A percentile compares a stretch with the other conserved stretches of the same genome.
phyloP scores from a whole-genome alignment of 2,888 invertebrate species.

The Argynnis bischoffii region DNA sequence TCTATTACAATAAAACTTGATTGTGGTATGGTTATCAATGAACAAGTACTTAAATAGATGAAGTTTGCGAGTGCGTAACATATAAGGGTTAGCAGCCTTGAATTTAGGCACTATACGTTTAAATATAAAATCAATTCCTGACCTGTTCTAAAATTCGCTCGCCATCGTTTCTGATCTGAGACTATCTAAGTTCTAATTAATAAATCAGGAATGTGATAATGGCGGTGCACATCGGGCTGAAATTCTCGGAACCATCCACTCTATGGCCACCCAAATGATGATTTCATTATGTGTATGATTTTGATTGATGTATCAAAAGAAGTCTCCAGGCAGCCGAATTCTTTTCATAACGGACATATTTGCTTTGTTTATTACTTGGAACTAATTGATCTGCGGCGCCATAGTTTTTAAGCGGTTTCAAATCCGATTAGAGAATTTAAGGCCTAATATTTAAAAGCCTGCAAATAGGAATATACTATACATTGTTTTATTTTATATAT shows the following conservation, averaged over 20 bases:
- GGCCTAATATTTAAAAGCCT: constrained; percentile 40
- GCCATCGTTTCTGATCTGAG: constrained; percentile 36
- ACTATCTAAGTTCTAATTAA: constrained; percentile 71
- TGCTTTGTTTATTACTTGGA: constrained; percentile 78
- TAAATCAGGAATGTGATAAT: constrained; percentile 82
- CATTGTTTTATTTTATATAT: constrained; percentile 8
- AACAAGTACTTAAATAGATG: constrained; percentile 12
- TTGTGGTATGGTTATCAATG: constrained; percentile 14
- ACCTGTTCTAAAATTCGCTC: constrained; percentile 36
- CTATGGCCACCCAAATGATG: constrained; percentile 83
- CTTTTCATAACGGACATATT: constrained; percentile 73
- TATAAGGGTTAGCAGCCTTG: background rate
- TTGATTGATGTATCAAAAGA: constrained; percentile 81
- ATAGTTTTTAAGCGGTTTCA: constrained; percentile 64
- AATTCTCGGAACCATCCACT: constrained; percentile 72
- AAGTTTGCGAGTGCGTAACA: background rate
- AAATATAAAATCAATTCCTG: constrained; percentile 9
- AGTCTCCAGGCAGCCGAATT: constrained; percentile 73
- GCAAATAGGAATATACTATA: constrained; percentile 23
- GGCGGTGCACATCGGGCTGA: constrained; percentile 57
- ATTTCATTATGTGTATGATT: constrained; percentile 82
- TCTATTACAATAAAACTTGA: constrained; percentile 26
- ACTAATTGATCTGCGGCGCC: constrained; percentile 79
- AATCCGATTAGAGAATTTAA: constrained; percentile 46
- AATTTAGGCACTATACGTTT: background rate